phyloP scores from a whole-genome alignment of 1,140 invertebrate genomes.

The Vanessa atalanta region DNA sequence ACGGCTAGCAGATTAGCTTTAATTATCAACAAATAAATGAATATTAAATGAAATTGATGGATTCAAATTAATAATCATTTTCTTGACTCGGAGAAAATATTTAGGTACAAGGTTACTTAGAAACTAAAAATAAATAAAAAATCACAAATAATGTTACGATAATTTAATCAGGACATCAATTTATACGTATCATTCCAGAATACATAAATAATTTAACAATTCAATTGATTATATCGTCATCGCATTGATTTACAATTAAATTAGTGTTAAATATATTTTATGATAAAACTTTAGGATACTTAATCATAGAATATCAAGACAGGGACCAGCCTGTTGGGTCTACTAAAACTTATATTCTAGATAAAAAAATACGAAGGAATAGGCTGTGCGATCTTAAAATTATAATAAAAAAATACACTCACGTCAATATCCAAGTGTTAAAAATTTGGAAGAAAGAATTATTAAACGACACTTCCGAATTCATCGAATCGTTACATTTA shows the following conservation, averaged over 20 bases:
- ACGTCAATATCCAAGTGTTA: neutral
- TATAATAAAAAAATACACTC: constrained; percentile 12
- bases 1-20: no score
- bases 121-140: constrained; percentile 37
- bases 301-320: constrained; percentile 42
- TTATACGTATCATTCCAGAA: constrained; percentile 74
- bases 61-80: no score
- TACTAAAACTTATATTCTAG: constrained; percentile 45
- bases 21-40: no score
- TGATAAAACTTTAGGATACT: constrained; percentile 31
- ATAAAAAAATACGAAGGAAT: constrained; percentile 17
- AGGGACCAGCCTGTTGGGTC: constrained; percentile 66
- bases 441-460: neutral
- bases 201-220: constrained; percentile 78
- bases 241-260: constrained; percentile 37
- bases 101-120: neutral
- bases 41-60: no score
- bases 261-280: constrained; percentile 34
- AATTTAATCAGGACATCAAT: constrained; percentile 78
- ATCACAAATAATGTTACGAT: constrained; percentile 57
- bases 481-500: neutral
- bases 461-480: neutral
- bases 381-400: constrained; percentile 6
- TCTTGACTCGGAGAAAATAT: neutral
- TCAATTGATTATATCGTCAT: constrained; percentile 65